Evolutionary conservation across 1,140 invertebrate species (phyloP), one percentile per base, ranked within the genome.

Genomic region (Tetramorium alpestre): DNA sequence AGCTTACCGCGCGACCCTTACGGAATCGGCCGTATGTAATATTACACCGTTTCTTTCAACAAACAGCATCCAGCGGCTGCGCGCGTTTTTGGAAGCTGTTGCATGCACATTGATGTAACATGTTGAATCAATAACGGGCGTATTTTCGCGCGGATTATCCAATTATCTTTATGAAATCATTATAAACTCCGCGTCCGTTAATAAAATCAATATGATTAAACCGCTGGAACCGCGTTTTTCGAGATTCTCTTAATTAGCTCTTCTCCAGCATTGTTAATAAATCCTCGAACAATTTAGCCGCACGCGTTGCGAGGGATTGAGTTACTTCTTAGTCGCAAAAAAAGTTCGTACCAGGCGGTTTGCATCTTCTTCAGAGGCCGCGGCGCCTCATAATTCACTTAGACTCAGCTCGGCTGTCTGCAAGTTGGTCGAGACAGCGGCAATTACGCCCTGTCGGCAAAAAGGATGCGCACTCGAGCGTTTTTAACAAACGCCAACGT

Each of bases 341-440:
- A 82, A 73, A 8, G 8, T 58, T 33, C 65, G 65, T 72, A 72
- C 38, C 80, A 69, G 78, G 67, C 69, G 54, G 80, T 82, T 82
- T 82, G 80, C 69, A 82, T 82, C 80, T 82, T 82, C 80, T 73
- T 82, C 67, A 82, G 25, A 41, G 41, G 54, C 54, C 56, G 58
- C 88, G 89, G 85, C 89, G 89, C 89, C 89, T 90, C 89, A 91
- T 94, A 94, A 94, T 92, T 94, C 92, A 94, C 93, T 92, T 94
- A 78, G 91, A 88, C 89, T 82, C 67, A 82, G 67, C 54, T 60
- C 33, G 67, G 41, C 69, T 47, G 67, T 82, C 67, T 47, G 80
- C 69, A 82, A 33, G 80, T 82, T 73, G 80, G 67, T 73, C 80
- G 80, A 82, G 80, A 82, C 80, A 82, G 80, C 80, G 67, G 80